Conservation (phyloP, 2,113 vertebrate species). For the Xiphorhynchus elegans region DNA sequence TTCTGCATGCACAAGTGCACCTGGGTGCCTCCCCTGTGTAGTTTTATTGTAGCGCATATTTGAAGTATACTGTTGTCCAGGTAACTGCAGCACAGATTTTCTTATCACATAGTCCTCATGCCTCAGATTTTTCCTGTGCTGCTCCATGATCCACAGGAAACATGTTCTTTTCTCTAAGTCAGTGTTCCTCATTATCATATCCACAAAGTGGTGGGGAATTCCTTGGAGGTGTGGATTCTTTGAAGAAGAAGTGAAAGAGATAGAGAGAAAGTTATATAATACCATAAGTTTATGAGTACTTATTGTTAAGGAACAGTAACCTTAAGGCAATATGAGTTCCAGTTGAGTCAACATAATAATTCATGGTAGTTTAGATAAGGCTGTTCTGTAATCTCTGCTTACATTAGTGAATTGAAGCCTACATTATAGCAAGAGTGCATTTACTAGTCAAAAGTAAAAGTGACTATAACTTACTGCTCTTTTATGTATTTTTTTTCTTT, state of each 20-base stretch:
- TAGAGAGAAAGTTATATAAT: neutral
- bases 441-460: neutral
- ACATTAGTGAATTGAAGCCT: neutral
- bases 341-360: neutral
- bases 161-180: neutral
- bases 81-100: neutral
- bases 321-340: neutral
- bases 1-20: neutral
- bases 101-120: neutral
- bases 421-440: neutral
- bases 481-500: neutral
- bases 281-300: neutral
- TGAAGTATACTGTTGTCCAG: neutral
- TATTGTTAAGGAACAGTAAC: neutral
- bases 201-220: neutral
- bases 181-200: neutral
- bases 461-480: neutral
- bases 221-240: neutral
- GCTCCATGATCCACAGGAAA: neutral
- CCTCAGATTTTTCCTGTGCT: neutral
- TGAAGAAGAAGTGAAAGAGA: neutral
- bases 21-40: neutral
- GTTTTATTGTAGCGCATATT: neutral
- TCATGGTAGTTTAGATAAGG: neutral
- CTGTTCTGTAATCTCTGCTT: neutral